A percentile compares a stretch with the other conserved stretches of the same genome.
Evolutionary conservation across 2,888 invertebrate species (phyloP).

Genomic region (Conomelus anceps): DNA sequence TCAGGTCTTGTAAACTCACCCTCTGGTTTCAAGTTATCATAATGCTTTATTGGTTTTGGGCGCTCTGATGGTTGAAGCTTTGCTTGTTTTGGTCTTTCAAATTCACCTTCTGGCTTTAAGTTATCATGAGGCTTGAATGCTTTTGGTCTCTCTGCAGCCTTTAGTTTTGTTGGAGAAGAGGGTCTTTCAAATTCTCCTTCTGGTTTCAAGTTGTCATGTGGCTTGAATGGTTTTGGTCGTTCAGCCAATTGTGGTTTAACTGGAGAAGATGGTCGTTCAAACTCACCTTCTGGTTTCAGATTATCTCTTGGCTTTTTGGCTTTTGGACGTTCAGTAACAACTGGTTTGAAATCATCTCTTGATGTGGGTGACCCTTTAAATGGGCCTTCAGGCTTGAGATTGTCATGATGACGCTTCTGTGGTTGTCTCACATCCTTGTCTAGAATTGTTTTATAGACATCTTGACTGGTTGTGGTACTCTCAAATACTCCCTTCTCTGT

Average conservation of each 20-base stretch:
- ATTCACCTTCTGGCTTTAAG: slow-evolving; percentile 42
- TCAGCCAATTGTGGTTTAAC: slow-evolving; percentile 49
- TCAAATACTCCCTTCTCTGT: slow-evolving; percentile 50
- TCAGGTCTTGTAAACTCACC: slow-evolving; percentile 40
- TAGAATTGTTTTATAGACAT: slow-evolving; percentile 40
- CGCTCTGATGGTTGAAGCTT: slow-evolving; percentile 42
- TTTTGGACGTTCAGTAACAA: slow-evolving; percentile 30
- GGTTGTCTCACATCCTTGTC: slow-evolving; percentile 29
- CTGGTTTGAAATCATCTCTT: slow-evolving; percentile 39
- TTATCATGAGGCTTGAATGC: slow-evolving; percentile 43
- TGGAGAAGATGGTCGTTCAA: slow-evolving; percentile 45
- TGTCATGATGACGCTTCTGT: slow-evolving; percentile 41
- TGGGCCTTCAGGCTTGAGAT: slow-evolving; percentile 46
- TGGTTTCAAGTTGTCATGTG: slow-evolving; percentile 47
- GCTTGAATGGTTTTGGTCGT: slow-evolving; percentile 44
- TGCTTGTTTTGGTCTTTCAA: slow-evolving; percentile 40
- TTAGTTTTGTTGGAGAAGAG: slow-evolving; percentile 40
- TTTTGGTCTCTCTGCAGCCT: slow-evolving; percentile 48
- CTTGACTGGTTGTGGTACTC: slow-evolving; percentile 43
- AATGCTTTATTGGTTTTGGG: slow-evolving; percentile 42
- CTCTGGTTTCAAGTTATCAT: slow-evolving; percentile 47
- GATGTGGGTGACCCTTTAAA: slow-evolving; percentile 39
- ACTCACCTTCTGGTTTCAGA: slow-evolving; percentile 51
- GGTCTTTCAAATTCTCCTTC: slow-evolving; percentile 44
- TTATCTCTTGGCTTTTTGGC: slow-evolving; percentile 45